A percentile compares a stretch with the other conserved stretches of the same genome.
phyloP scores from a whole-genome alignment of 2,113 vertebrate genomes.

The Piprites chloris region DNA sequence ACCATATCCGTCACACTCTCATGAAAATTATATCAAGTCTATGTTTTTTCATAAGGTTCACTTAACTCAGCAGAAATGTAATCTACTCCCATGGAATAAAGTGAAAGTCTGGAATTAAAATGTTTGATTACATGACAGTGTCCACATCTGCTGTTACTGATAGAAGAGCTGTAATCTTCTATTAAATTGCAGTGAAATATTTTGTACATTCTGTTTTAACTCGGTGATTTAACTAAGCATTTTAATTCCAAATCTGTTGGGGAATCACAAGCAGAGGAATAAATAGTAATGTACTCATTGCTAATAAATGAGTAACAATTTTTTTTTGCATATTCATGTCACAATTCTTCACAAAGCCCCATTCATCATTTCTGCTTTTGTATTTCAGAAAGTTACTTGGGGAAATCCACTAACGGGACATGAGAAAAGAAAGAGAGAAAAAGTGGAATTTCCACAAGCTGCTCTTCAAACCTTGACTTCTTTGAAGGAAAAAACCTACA shows the following conservation, averaged over 20 bases:
- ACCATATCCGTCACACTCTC: neutral
- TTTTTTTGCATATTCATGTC: neutral
- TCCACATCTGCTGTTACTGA: neutral
- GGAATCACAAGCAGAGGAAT: neutral
- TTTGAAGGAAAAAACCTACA: neutral
- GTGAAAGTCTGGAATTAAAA: neutral
- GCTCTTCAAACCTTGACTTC: neutral
- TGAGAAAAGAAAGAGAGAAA: slow-evolving; percentile 16
- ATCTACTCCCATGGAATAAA: neutral
- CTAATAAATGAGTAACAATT: neutral
- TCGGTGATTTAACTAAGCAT: neutral
- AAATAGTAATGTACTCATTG: neutral
- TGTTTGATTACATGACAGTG: neutral
- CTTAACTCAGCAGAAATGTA: neutral
- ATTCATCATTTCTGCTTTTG: slow-evolving; percentile 23
- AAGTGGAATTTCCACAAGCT: neutral
- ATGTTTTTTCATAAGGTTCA: neutral
- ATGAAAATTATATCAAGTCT: neutral
- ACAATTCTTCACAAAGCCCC: neutral
- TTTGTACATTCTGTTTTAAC: neutral
- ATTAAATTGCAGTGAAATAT: neutral
- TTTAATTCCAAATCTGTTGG: neutral
- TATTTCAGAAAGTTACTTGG: neutral
- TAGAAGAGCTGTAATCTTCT: neutral
- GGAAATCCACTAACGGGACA: neutral